phyloP scores from a whole-genome alignment of 2,797 vertebrate genomes.

The Podargus strigoides region DNA sequence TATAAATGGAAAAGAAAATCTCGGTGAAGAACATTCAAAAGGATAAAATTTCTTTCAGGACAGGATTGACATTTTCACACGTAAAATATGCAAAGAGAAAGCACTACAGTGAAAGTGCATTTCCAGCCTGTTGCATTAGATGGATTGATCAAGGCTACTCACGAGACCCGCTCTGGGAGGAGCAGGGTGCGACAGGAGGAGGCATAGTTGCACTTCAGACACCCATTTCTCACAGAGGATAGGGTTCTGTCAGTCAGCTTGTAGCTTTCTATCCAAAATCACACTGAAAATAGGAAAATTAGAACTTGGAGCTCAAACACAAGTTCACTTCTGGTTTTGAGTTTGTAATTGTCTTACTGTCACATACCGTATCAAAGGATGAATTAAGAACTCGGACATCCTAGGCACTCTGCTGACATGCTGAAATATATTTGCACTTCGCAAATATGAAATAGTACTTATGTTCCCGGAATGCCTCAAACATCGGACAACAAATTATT shows the following conservation, averaged over 20 bases:
- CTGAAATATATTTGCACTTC: neutral
- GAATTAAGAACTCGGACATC: neutral
- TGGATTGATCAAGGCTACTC: neutral
- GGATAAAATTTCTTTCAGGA: neutral
- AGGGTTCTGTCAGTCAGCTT: neutral
- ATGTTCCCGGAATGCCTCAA: neutral
- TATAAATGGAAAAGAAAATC: neutral
- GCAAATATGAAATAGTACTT: neutral
- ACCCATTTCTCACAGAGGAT: neutral
- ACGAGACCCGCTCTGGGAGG: neutral
- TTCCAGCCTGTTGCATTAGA: neutral
- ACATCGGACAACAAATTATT: neutral
- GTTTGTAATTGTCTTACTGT: neutral
- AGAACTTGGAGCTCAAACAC: neutral
- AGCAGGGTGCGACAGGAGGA: neutral
- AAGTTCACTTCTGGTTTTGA: neutral
- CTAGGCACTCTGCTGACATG: neutral
- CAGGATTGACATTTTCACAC: neutral
- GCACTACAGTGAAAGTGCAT: neutral
- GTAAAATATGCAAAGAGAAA: neutral
- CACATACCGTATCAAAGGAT: fast-evolving
- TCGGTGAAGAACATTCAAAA: neutral
- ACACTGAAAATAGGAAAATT: neutral
- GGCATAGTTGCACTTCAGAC: neutral
- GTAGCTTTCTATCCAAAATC: neutral